phyloP scores from a whole-genome alignment of 2,797 vertebrate species.

The Gambelia wislizenii region DNA sequence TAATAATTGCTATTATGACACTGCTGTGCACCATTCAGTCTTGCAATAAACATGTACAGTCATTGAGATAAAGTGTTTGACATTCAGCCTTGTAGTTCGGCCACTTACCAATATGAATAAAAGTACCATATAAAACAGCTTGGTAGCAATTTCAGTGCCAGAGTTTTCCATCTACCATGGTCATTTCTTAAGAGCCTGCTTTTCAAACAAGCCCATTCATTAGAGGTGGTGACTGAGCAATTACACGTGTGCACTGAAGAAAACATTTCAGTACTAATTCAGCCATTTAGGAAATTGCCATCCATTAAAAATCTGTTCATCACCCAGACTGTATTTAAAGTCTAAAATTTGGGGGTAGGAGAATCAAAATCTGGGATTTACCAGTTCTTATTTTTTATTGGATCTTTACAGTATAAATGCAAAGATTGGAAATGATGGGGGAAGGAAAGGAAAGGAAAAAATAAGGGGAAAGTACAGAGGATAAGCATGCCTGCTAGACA shows the following conservation, averaged over 20 bases:
- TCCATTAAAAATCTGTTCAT: not conserved
- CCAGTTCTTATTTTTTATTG: not conserved
- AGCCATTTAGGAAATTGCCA: not conserved
- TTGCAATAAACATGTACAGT: conserved; percentile 4
- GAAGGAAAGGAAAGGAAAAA: no score
- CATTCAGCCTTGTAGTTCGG: conserved; percentile 23
- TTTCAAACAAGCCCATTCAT: not conserved
- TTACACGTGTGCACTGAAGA: not conserved
- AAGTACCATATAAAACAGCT: conserved; percentile 22
- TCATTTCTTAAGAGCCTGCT: conserved; percentile 13
- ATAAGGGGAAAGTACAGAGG: no score
- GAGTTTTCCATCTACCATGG: conserved; percentile 16
- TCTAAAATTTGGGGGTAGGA: not conserved
- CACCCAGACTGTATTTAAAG: not conserved
- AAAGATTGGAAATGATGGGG: no score
- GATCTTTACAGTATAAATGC: no score
- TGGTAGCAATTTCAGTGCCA: not conserved
- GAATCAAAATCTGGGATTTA: not conserved
- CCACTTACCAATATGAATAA: conserved; percentile 24
- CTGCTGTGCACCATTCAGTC: not conserved
- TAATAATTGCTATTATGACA: not conserved
- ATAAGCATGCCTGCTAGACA: no score
- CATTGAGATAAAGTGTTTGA: not conserved
- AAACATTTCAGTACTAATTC: not conserved
- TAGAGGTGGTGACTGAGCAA: not conserved